phyloP scores from a whole-genome alignment of 2,113 vertebrate species.

The Platycercus adscitus region DNA sequence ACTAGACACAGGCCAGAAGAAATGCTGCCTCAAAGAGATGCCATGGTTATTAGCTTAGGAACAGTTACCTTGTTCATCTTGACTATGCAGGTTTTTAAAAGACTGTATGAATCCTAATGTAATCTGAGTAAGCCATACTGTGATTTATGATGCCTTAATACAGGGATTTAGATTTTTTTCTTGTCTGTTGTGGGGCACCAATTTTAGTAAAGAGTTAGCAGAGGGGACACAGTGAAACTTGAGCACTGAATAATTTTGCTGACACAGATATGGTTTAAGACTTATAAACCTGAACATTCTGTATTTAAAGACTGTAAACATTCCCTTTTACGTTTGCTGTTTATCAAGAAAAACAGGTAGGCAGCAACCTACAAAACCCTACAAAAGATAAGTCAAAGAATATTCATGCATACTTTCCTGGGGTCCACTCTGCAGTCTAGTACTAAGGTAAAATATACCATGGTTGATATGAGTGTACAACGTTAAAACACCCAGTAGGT shows the following conservation, averaged over 20 bases:
- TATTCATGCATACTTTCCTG: not conserved
- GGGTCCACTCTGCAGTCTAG: not conserved
- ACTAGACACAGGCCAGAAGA: not conserved
- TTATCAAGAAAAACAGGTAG: not conserved
- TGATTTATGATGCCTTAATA: conserved; percentile 69
- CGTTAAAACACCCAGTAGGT: not conserved
- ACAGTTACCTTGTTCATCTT: conserved; percentile 40
- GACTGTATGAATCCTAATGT: conserved; percentile 44
- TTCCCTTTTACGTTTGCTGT: not conserved
- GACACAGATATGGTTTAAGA: conserved; percentile 6
- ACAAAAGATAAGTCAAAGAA: not conserved
- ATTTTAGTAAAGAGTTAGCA: conserved; percentile 60
- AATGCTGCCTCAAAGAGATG: not conserved
- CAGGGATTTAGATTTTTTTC: conserved; percentile 73
- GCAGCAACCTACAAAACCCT: not conserved
- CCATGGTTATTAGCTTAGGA: not conserved
- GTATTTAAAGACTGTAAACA: conserved; percentile 20
- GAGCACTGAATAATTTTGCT: conserved; percentile 44
- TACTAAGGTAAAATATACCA: not conserved
- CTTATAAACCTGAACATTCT: conserved; percentile 10
- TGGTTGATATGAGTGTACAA: not conserved
- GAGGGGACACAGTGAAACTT: conserved; percentile 31
- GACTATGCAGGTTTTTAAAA: conserved; percentile 56
- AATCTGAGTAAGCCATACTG: conserved; percentile 44
- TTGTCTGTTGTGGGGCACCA: conserved; percentile 61